A percentile compares a stretch with the other conserved stretches of the same genome.
Evolutionary conservation across 2,797 vertebrate genomes (phyloP).

Genomic region (Pelodytes ibericus): DNA sequence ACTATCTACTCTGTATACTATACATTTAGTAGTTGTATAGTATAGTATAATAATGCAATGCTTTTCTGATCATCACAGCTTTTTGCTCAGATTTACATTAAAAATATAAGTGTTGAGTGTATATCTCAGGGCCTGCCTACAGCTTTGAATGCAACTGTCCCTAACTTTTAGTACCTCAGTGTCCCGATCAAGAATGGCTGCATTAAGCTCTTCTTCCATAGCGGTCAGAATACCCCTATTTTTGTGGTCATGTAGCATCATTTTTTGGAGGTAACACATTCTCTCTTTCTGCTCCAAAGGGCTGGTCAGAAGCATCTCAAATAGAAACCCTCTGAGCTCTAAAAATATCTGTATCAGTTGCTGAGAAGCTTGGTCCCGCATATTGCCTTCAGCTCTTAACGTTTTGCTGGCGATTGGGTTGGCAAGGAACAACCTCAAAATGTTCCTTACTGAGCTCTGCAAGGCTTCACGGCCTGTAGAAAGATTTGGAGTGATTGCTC

Average conservation of each 20-base stretch:
- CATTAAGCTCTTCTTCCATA: constrained; percentile 62
- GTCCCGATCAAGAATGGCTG: constrained; percentile 61
- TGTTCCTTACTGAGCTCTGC: constrained; percentile 70
- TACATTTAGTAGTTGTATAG: too few species aligned
- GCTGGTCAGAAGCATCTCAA: constrained; percentile 74
- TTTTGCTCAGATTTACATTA: too few species aligned
- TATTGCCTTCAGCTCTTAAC: constrained; percentile 56
- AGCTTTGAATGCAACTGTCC: too few species aligned
- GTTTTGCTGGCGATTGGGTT: constrained; percentile 57
- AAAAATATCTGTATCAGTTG: constrained; percentile 67
- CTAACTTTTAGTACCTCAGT: constrained; percentile 64
- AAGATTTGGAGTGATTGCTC: not conserved
- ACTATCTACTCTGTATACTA: too few species aligned
- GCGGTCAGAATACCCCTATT: constrained; percentile 59
- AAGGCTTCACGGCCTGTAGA: constrained; percentile 59
- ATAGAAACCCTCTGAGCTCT: constrained; percentile 69
- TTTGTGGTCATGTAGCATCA: constrained; percentile 49
- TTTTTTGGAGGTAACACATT: constrained; percentile 60
- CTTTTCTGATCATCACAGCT: too few species aligned
- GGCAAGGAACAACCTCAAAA: constrained; percentile 70
- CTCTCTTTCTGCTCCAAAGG: constrained; percentile 68
- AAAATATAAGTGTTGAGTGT: too few species aligned
- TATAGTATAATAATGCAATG: too few species aligned
- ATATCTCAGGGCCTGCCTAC: too few species aligned
- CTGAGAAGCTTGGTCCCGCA: constrained; percentile 42